Percentiles rank a stretch among this genome's conserved stretches.
Evolutionary conservation across 2,113 vertebrate genomes (phyloP).

Genomic region (Hirundichthys speculiger): DNA sequence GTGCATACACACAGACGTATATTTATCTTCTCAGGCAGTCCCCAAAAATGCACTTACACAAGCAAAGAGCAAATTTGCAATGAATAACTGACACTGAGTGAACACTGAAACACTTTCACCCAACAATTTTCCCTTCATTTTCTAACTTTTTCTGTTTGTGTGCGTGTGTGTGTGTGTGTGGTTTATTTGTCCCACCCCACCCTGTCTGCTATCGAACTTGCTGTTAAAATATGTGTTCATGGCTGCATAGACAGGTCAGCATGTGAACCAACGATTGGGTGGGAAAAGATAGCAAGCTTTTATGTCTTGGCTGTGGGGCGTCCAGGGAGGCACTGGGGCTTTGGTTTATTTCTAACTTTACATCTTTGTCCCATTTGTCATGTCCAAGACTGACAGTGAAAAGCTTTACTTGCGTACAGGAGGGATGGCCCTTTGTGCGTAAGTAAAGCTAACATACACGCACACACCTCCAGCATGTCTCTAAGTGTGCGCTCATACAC

Average conservation of each 20-base stretch:
- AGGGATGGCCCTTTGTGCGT: conserved; percentile 1
- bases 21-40: conserved; percentile 16
- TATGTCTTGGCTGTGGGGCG: conserved; percentile 47
- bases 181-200: conserved; percentile 8
- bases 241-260: conserved; percentile 25
- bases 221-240: conserved; percentile 43
- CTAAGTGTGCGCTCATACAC: not conserved
- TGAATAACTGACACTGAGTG: conserved; percentile 41
- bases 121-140: conserved; percentile 24
- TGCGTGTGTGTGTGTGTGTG: not conserved
- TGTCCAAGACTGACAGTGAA: conserved; percentile 62
- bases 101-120: conserved; percentile 43
- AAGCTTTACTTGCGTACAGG: conserved; percentile 58
- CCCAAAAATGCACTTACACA: conserved; percentile 10
- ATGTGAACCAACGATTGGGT: conserved; percentile 43
- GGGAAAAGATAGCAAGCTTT: conserved; percentile 53
- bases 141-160: not conserved
- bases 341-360: conserved; percentile 72
- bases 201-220: conserved; percentile 26
- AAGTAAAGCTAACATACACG: no score
- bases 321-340: conserved; percentile 47
- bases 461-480: not conserved
- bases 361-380: conserved; percentile 74
- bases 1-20: conserved; percentile 5
- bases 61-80: conserved; percentile 15